Base-by-base conservation (phyloP, 1,140 invertebrate species). In the Bombus superbus region DNA sequence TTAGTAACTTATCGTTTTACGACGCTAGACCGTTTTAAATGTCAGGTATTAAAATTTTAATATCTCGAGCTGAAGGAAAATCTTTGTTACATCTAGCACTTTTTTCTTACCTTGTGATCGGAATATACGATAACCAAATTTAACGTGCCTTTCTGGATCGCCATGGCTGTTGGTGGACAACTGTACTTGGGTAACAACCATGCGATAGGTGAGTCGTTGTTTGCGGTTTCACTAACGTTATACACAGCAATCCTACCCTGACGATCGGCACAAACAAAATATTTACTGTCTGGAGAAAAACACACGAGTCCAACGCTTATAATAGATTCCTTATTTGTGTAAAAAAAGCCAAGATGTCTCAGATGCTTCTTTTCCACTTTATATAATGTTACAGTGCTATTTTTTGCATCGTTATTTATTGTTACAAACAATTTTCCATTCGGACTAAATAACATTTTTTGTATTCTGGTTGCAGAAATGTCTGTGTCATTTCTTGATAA, bases 41-140 rank as follows among this genome's bases (percentile, higher is more conserved):
- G 28, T 38, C 18, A 11, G 9, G 2, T 8, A 53, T 53, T 53
- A 53, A 22, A 57, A 42, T 9, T 72, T 85, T 81, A 79, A 81
- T 85, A 59, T 73, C 35, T 18, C 2, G 25, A 1, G 53, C 68
- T 57, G 68, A 62, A 10, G 13, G 9, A 32, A 57, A 47, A 74
- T 35, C 18, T 13, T 69, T 68, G 3, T 25, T 40, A 35, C 22
- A n/a, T 57, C 42, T 71, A 82, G 25, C 32, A 28, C 3, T 11
- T 76, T 35, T 35, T 28, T 35, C 62, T 95, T 94, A 97, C 97
- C 95, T 96, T 97, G 88, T 97, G 96, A 95, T 98, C 97, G 3
- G 97, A 95, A 94, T 97, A 98, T 8, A 96, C 96, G 15, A 97
- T 94, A 40, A 97, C 95, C 11, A 98, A 92, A 86, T 95, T 96